Percentiles rank a stretch among this genome's conserved stretches.
These are phyloP conservation scores for Esperia sulphurella DNA, from an alignment of 2,888 invertebrate species.

Conservation along the genomic window DNA sequence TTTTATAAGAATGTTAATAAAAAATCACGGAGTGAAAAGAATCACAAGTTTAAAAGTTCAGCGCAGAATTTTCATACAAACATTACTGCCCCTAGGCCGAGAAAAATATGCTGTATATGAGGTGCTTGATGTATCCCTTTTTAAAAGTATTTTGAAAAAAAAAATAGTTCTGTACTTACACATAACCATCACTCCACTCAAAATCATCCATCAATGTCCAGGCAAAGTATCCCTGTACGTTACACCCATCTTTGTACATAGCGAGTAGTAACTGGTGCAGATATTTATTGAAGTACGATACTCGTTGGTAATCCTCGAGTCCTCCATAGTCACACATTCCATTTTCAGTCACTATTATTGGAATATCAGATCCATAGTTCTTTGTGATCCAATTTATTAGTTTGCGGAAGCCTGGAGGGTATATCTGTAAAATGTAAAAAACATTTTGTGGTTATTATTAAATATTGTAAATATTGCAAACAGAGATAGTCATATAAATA, in stretches of 20 bases:
- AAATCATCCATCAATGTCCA: conserved; percentile 83
- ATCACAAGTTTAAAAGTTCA: too few species aligned
- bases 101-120: too few species aligned
- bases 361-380: conserved; percentile 77
- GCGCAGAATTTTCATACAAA: too few species aligned
- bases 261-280: conserved; percentile 58
- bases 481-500: too few species aligned
- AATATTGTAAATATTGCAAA: too few species aligned
- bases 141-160: too few species aligned
- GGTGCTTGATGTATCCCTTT: too few species aligned
- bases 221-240: conserved; percentile 75
- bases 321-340: conserved; percentile 75
- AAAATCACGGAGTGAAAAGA: too few species aligned
- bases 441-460: too few species aligned
- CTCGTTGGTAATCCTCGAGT: conserved; percentile 58
- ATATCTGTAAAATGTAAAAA: conserved; percentile 62
- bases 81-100: too few species aligned
- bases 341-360: conserved; percentile 80
- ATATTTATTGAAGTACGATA: conserved; percentile 75
- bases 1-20: too few species aligned
- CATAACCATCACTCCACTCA: conserved; percentile 78
- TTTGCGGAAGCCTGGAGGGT: conserved; percentile 82
- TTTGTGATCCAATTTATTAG: conserved; percentile 81
- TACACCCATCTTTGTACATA: conserved; percentile 58
- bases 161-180: conserved; percentile 30